Evolutionary conservation across 2,888 invertebrate genomes (phyloP).

Genomic region (Acleris sparsana): DNA sequence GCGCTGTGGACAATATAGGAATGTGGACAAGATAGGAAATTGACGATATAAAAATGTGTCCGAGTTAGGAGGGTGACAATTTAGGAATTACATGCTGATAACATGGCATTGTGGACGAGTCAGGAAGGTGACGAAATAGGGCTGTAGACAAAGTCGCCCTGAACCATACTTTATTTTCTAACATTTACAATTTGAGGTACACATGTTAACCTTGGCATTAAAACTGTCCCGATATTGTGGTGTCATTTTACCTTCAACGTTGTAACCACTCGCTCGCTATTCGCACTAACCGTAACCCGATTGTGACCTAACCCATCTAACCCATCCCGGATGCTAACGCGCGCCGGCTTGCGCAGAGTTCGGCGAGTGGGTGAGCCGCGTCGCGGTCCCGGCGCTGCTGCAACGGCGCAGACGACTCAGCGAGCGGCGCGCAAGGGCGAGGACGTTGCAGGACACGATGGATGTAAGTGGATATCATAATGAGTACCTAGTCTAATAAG

Average conservation of each 20-base stretch:
- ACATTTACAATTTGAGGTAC: too few species aligned
- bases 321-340: constrained; percentile 19
- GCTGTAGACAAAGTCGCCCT: too few species aligned
- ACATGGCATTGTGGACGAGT: too few species aligned
- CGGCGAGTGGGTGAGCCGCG: constrained; percentile 79
- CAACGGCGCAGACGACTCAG: constrained; percentile 58
- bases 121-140: too few species aligned
- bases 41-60: too few species aligned
- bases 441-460: constrained; percentile 63
- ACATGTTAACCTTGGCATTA: too few species aligned
- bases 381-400: constrained; percentile 68
- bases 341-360: constrained; percentile 65
- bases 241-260: neutral
- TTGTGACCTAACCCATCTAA: constrained; percentile 1
- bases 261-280: neutral
- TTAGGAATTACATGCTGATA: too few species aligned
- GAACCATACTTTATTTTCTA: too few species aligned
- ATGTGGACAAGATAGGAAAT: too few species aligned
- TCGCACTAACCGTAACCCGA: neutral
- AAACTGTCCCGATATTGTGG: neutral
- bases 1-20: too few species aligned
- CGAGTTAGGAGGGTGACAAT: too few species aligned
- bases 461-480: constrained; percentile 57
- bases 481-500: neutral
- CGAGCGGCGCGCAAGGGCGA: constrained; percentile 66